phyloP scores from a whole-genome alignment of 2,888 invertebrate species.

The Eupithecia tripunctaria region DNA sequence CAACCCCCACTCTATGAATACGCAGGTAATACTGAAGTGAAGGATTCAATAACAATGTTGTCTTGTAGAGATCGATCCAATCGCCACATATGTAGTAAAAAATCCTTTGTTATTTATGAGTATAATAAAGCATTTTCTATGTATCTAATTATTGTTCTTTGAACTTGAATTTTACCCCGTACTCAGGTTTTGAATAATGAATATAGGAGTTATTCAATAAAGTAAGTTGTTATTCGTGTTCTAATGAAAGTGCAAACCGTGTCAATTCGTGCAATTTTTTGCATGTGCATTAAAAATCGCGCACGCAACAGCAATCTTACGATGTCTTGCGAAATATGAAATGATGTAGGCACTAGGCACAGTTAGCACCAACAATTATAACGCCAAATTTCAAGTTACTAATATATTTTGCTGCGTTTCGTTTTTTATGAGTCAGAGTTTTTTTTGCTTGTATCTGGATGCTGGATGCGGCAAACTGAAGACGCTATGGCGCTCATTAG shows the following conservation, averaged over 20 bases:
- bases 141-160: background rate
- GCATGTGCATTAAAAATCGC: slow-evolving; percentile 16
- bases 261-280: slow-evolving; percentile 18
- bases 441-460: too few relatives aligned
- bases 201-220: slow-evolving; percentile 2
- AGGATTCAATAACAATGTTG: background rate
- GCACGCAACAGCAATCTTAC: slow-evolving; percentile 16
- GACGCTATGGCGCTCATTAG: too few relatives aligned
- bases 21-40: background rate
- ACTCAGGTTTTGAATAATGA: background rate
- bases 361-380: too few relatives aligned
- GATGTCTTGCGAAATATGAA: slow-evolving; percentile 9
- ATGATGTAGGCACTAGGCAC: background rate
- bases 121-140: too few relatives aligned
- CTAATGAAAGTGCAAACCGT: slow-evolving; percentile 19
- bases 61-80: too few relatives aligned
- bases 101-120: too few relatives aligned
- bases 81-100: too few relatives aligned
- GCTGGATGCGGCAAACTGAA: too few relatives aligned
- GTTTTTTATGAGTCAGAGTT: background rate
- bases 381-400: background rate
- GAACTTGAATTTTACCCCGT: background rate
- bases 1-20: too few relatives aligned
- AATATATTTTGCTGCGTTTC: background rate
- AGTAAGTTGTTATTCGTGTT: slow-evolving; percentile 30